Evolutionary conservation across 2,113 vertebrate species (phyloP).

Genomic region (Pogonocichla stellata): DNA sequence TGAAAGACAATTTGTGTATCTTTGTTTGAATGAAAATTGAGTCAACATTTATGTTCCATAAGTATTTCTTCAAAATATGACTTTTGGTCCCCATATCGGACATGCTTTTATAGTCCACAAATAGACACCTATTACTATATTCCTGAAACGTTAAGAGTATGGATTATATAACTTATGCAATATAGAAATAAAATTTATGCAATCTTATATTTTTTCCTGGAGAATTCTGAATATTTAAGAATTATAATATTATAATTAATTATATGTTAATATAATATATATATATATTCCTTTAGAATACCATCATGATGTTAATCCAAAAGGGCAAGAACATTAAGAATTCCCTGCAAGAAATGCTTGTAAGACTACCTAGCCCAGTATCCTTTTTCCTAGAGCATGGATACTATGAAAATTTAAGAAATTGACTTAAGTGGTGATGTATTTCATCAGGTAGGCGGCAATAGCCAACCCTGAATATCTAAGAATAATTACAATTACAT

Average conservation of each 20-base stretch:
- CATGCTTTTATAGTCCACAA: fast-evolving
- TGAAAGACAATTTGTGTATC: not conserved
- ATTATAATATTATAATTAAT: too few relatives aligned
- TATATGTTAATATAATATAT: too few relatives aligned
- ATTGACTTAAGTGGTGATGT: not conserved
- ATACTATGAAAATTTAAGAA: not conserved
- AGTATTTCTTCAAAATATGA: not conserved
- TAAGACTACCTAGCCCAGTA: not conserved
- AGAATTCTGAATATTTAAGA: not conserved
- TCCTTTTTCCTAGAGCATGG: not conserved
- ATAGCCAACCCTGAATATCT: not conserved
- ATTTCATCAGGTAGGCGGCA: not conserved
- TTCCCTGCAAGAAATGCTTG: not conserved
- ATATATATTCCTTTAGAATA: not conserved
- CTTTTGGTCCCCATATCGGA: not conserved
- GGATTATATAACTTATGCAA: not conserved
- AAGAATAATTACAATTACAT: not conserved
- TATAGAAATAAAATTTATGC: not conserved
- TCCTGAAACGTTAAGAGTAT: not conserved
- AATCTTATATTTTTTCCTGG: not conserved
- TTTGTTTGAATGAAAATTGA: not conserved
- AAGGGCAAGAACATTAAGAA: not conserved
- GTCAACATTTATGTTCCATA: not conserved
- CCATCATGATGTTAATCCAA: not conserved
- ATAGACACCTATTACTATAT: not conserved